These are phyloP conservation scores for Geococcyx californianus DNA, from an alignment of 2,113 vertebrate genomes.

Conservation along the genomic window DNA sequence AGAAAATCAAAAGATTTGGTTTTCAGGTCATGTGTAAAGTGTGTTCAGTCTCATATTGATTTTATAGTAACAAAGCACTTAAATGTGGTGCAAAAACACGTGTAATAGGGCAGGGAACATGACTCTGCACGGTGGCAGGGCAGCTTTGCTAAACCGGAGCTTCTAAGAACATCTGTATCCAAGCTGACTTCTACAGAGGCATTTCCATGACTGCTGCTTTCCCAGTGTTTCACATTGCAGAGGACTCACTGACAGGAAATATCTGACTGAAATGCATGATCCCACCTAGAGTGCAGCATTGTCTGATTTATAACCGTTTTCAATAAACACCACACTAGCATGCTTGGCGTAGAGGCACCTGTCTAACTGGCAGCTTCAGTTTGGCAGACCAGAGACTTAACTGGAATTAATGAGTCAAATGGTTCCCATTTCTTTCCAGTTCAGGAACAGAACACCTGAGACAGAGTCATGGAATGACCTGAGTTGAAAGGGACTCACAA, in stretches of 20 bases:
- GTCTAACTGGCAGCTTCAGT: neutral
- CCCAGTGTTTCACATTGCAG: neutral
- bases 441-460: neutral
- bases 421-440: neutral
- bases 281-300: neutral
- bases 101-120: neutral
- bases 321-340: accelerated
- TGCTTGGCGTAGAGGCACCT: neutral
- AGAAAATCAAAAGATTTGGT: neutral
- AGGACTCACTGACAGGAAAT: neutral
- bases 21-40: neutral
- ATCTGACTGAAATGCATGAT: neutral
- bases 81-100: neutral
- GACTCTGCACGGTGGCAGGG: neutral
- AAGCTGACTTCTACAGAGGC: neutral
- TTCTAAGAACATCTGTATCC: neutral
- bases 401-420: neutral
- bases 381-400: neutral
- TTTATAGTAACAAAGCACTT: neutral
- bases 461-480: no score
- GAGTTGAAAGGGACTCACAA: no score
- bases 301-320: neutral
- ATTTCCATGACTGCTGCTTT: neutral
- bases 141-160: neutral
- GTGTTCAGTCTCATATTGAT: neutral